Base-by-base conservation (phyloP, 2,113 vertebrate species). In the Otus sunia region DNA sequence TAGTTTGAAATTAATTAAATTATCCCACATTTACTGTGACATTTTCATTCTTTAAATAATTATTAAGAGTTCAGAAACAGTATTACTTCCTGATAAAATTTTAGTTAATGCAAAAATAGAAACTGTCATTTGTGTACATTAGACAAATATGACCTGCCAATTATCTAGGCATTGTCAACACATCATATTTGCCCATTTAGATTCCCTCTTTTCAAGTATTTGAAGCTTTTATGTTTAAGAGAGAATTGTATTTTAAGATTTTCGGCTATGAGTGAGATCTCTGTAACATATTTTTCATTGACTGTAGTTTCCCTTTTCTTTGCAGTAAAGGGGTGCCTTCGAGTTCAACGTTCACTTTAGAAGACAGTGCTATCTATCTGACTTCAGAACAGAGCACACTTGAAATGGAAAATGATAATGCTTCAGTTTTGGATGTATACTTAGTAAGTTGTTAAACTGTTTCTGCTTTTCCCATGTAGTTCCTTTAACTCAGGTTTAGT, bases 291-390 rank as follows among this genome's bases (percentile, higher is more conserved):
- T 26, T 66, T 88, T 56, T 55, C 27, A 8, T 58, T 97, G 49
- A 95, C 63, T 47, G 25, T 85, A 43, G 27, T 63, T 53, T 93
- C 72, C 52, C 34, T 72, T 98, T 12, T 71, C 74, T 94, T 97
- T 97, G 63, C 97, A 99, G 99, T 94, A 98, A 98, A 79, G 98
- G 98, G 30, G 94, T 98, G 25, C 99, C 98, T 86, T 99, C 99
- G 1, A 98, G 99, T 97, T 99, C 99, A 39, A 99, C 99, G 1
- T 99, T 99, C 80, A 99, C 99, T 67, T 95, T 99, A 97, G 99
- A 99, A 97, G 99, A 99, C 94, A 99, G 99, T 71, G 99, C 99
- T 88, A 99, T 99, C 98, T 99, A 98, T 97, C 97, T 99, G 97
- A 99, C 98, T 5, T 99, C 99, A 21, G 99, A 99, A 96, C 98